A percentile compares a stretch with the other conserved stretches of the same genome.
These are phyloP conservation scores for Synergus itoensis DNA, from an alignment of 2,888 invertebrate species.

Conservation along the genomic window DNA sequence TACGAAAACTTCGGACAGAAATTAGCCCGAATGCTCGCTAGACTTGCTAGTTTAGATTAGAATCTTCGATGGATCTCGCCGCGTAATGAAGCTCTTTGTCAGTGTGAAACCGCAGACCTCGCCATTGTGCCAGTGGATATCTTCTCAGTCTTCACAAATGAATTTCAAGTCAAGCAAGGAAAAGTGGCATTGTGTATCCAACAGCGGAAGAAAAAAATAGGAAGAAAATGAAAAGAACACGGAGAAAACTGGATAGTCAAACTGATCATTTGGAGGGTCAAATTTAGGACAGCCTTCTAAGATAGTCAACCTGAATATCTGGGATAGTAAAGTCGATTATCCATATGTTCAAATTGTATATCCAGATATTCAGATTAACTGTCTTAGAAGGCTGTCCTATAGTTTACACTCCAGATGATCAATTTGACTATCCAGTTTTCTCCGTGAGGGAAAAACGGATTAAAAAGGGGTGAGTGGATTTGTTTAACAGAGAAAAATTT, in stretches of 20 bases:
- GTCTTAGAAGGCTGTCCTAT: no score
- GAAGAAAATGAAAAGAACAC: background rate
- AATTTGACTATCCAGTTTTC: no score
- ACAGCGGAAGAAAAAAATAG: slow-evolving; percentile 12
- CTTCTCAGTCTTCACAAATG: slow-evolving; percentile 25
- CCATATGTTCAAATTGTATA: no score
- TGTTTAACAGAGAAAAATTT: slow-evolving; percentile 41
- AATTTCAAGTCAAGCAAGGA: slow-evolving; percentile 18
- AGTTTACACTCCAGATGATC: no score
- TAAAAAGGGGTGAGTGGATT: background rate
- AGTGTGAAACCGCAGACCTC: slow-evolving; percentile 14
- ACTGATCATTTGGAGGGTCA: no score
- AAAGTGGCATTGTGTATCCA: slow-evolving; percentile 23
- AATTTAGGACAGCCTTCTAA: no score
- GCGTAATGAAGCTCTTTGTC: slow-evolving; percentile 26
- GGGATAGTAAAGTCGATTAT: no score
- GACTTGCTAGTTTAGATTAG: slow-evolving; percentile 37
- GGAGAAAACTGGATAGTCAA: no score
- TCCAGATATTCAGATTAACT: no score
- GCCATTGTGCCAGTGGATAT: slow-evolving; percentile 10
- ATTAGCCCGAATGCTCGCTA: slow-evolving; percentile 33
- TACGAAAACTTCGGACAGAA: slow-evolving; percentile 53
- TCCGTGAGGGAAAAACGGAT: background rate
- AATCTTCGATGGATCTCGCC: slow-evolving; percentile 24
- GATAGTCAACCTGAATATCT: no score